Evolutionary conservation across 2,113 vertebrate species (phyloP), one percentile per base, ranked within the genome.

Genomic region (Tretioscincus oriximinensis): DNA sequence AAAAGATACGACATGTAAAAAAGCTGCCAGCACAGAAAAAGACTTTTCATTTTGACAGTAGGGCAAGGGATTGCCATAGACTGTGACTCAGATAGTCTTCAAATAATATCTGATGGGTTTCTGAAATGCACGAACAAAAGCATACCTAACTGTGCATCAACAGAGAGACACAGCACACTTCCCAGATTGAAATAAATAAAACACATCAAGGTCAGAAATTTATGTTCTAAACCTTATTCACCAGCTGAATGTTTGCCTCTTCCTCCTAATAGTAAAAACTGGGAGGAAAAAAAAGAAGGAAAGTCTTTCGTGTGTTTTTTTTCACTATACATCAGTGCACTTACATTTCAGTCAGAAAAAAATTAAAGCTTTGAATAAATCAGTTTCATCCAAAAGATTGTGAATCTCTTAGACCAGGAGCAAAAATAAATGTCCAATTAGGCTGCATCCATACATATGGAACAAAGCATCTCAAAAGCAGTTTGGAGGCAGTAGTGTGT

Each of bases 31-130:
- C 64, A 80, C 60, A 26, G 18, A 76, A 85, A 78, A 85, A 77
- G 4, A 2, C 66, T 87, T 86, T 86, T 76, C 86, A 83, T 89
- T 85, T 88, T 83, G 77, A 90, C 87, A 89, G 90, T 91, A 94
- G 89, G 91, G 93, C 94, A 93, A 92, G 31, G 93, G 78, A 90
- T 91, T 70, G 74, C 5, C 65, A 89, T 84, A 45, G 51, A 85
- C 5, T 83, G 58, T 18, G 28, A 84, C 60, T 54, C 74, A 76
- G 87, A 88, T 84, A 77, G 70, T 78, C 84, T 81, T 82, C 69
- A 81, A 64, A 84, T 69, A 80, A 85, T 73, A 78, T 18, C 82
- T 76, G 45, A 73, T n/a, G 61, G 78, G 58, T 79, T 54, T 45
- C 24, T 0, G 7, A 67, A 14, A 60, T 45, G 78, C 85, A 60